Conservation (phyloP, 2,113 vertebrate species). For the Leucopsar rothschildi region DNA sequence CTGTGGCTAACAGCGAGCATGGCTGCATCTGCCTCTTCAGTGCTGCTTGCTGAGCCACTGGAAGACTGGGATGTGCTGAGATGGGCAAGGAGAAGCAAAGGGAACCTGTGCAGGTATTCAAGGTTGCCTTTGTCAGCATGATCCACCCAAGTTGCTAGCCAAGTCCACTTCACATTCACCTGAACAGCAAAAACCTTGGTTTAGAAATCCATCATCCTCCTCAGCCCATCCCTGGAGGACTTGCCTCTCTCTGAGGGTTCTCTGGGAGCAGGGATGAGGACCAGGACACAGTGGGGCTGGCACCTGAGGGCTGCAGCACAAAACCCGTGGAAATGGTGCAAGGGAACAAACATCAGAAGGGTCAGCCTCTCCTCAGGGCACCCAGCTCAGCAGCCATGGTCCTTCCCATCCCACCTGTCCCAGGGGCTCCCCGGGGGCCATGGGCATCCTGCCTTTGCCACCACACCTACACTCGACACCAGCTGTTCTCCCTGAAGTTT, state of each 20-base stretch:
- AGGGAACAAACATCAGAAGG: accelerated
- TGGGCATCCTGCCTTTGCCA: accelerated
- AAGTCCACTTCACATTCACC: background rate
- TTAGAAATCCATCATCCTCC: background rate
- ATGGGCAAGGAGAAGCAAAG: background rate
- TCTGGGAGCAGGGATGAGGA: background rate
- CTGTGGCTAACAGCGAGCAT: background rate
- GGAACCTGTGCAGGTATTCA: background rate
- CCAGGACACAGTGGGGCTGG: accelerated
- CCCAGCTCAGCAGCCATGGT: background rate
- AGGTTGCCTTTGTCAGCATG: background rate
- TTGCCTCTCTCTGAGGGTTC: background rate
- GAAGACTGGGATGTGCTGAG: background rate
- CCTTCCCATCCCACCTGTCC: background rate
- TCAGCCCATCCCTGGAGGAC: background rate
- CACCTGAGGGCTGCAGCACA: background rate
- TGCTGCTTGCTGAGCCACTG: background rate
- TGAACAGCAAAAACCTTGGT: background rate
- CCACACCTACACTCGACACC: accelerated
- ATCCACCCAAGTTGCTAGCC: background rate
- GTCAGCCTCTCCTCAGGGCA: accelerated
- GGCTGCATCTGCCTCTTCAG: background rate
- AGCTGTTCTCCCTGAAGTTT: background rate
- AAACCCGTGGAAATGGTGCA: accelerated
- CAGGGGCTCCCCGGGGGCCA: accelerated